Percentiles rank a stretch among this genome's conserved stretches.
phyloP scores from a whole-genome alignment of 2,888 invertebrate species.

The Trichogramma dendrolimi region DNA sequence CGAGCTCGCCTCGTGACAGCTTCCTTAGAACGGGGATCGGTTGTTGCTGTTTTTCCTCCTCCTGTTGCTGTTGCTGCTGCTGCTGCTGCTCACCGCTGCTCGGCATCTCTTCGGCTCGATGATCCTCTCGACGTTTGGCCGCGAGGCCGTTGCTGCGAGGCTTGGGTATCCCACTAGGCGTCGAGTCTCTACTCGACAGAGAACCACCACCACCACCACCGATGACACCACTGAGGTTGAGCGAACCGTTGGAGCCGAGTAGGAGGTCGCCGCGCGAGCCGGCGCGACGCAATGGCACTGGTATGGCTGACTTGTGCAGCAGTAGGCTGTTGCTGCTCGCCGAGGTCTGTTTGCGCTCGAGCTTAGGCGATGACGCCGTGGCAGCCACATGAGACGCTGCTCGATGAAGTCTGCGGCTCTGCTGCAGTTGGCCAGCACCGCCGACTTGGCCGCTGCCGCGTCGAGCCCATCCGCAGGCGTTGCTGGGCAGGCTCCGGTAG shows the following conservation, averaged over 20 bases:
- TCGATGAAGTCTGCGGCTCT: no score
- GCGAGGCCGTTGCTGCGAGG: background rate
- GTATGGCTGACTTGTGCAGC: no score
- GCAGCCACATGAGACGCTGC: no score
- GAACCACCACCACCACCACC: no score
- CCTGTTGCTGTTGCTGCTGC: conserved; percentile 38
- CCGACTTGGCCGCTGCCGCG: no score
- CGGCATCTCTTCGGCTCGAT: conserved; percentile 7
- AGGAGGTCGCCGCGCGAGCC: no score
- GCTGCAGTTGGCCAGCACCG: no score
- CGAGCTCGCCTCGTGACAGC: conserved; percentile 46
- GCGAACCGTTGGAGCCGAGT: no score
- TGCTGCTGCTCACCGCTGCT: conserved; percentile 35
- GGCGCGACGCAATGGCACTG: no score
- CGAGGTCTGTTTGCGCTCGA: conserved; percentile 7
- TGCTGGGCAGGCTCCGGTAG: conserved; percentile 58
- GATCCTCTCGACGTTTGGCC: background rate
- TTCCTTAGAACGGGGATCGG: conserved; percentile 39
- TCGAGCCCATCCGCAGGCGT: conserved; percentile 6
- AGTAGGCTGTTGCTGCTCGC: conserved; percentile 8
- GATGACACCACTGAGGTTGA: no score
- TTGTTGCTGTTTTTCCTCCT: conserved; percentile 36
- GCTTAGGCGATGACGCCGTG: no score
- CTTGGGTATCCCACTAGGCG: conserved; percentile 14
- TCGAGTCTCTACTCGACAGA: conserved; percentile 18